Base-by-base conservation (phyloP, 2,888 invertebrate genomes). In the Luperina testacea region DNA sequence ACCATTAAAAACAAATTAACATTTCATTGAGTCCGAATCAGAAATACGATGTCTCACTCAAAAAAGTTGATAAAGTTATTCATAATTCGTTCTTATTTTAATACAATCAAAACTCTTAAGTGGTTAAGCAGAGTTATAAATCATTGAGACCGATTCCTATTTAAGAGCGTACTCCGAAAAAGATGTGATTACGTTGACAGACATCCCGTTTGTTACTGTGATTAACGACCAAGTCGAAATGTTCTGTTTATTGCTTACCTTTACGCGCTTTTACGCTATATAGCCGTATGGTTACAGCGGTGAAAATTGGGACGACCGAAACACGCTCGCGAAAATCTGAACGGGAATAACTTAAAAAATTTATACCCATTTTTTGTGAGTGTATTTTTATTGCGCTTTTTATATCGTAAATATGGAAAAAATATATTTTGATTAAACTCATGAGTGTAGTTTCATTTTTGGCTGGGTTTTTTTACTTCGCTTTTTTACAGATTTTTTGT, bases 111-210 rank as follows among this genome's bases (percentile, higher is more conserved):
- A 88, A 88, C 65, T 75, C 65, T 67, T 77, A 79, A 83, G 74
- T 79, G 71, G 77, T 85, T 67, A 81, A 74, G 73, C 53, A 72
- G 27, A 63, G 68, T 78, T 80, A 87, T 86, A 80, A 87, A 87
- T 88, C 78, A 87, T 80, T 57, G 71, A 84, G 67, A 77, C 57
- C 77, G 71, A 85, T 83, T 83, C 77, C 80, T 75, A 80, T 85
- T 78, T 75, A 71, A 73, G 69, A 68, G 69, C 81, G 79, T 67
- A 75, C 71, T 84, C 72, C 72, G 85, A 78, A 83, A 87, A 87
- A 86, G 81, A 88, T 86, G 88, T 84, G 81, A 87, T 87, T 83
- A 86, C 84, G 88, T 76, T 86, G 86, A 83, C 86, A 87, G 88
- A 82, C 85, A 83, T 85, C 76, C 74, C 81, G 83, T 83, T 87